Conservation (phyloP, 1,140 invertebrate species). For the Cotesia chilonis region DNA sequence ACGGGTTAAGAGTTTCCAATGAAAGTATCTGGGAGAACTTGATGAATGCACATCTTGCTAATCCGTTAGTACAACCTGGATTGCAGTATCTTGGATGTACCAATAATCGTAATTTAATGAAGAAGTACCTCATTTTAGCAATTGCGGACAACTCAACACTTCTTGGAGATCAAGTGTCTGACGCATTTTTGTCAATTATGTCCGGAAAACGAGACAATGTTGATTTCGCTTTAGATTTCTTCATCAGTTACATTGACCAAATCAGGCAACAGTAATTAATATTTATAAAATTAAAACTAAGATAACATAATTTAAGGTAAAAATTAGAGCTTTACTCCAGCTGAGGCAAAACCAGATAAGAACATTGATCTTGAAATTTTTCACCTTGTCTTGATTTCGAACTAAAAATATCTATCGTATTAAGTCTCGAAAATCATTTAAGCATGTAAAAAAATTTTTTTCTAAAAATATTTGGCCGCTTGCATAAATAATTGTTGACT, state of each 20-base stretch:
- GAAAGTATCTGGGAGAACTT: constrained; percentile 27
- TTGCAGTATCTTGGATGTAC: constrained; percentile 25
- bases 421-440: too few species aligned
- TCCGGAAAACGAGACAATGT: constrained; percentile 16
- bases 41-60: constrained; percentile 22
- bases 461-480: too few species aligned
- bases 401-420: too few species aligned
- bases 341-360: neutral
- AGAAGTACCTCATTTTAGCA: constrained; percentile 19
- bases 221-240: constrained; percentile 29
- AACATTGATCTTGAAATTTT: neutral
- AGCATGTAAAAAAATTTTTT: too few species aligned
- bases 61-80: constrained; percentile 4
- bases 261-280: constrained; percentile 21
- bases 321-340: neutral
- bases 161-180: neutral
- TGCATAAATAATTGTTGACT: too few species aligned
- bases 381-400: too few species aligned
- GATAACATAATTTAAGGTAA: neutral
- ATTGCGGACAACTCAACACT: constrained; percentile 21
- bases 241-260: constrained; percentile 21
- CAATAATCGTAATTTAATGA: constrained; percentile 27
- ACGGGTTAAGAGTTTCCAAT: constrained; percentile 9
- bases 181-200: constrained; percentile 20
- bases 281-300: neutral